Percentiles rank a stretch among this genome's conserved stretches.
phyloP scores from a whole-genome alignment of 2,888 invertebrate species.

The Endotricha flammealis region DNA sequence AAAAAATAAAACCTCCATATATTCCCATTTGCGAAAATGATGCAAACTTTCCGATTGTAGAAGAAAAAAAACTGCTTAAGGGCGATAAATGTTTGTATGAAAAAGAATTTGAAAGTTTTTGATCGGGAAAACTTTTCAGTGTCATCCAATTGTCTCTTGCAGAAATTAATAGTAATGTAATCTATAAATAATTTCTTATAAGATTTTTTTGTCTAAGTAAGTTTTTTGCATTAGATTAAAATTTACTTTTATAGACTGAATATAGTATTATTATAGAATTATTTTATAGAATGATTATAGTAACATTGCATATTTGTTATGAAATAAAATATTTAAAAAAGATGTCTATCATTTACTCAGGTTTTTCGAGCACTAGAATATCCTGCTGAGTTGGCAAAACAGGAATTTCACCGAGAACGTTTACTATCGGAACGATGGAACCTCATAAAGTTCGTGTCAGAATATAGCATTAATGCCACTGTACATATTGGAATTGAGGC shows the following conservation, averaged over 20 bases:
- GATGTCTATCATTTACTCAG: conserved; percentile 75
- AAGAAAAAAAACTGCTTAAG: conserved; percentile 67
- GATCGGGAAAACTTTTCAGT: conserved; percentile 21
- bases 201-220: too few species aligned
- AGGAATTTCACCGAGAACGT: conserved; percentile 79
- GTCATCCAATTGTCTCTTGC: too few species aligned
- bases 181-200: too few species aligned
- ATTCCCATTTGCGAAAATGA: conserved; percentile 71
- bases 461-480: conserved; percentile 71
- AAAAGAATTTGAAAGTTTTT: conserved; percentile 84
- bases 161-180: too few species aligned
- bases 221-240: too few species aligned
- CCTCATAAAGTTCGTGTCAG: conserved; percentile 79
- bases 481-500: conserved; percentile 78
- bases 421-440: conserved; percentile 78
- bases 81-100: conserved; percentile 71
- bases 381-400: conserved; percentile 84
- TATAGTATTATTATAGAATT: too few species aligned
- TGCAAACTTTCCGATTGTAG: conserved; percentile 81
- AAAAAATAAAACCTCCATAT: conserved; percentile 81
- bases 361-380: conserved; percentile 88
- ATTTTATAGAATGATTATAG: background rate
- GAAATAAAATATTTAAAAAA: too few species aligned
- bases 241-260: too few species aligned
- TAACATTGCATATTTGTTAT: too few species aligned